Base-by-base conservation (phyloP, 2,113 vertebrate species). In the Indicator indicator region DNA sequence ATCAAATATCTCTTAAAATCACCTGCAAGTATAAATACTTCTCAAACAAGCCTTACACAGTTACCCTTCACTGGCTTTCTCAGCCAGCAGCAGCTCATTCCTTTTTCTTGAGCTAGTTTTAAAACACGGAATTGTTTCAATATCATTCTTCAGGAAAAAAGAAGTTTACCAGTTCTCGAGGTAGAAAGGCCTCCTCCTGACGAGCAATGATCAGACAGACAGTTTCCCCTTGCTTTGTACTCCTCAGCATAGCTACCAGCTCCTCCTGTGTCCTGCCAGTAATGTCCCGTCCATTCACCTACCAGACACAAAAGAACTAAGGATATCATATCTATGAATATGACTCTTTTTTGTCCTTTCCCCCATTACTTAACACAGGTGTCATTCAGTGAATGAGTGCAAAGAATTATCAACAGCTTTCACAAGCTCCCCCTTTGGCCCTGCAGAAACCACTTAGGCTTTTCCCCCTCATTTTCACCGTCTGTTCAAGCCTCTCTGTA, bases 211-310 rank as follows among this genome's bases (percentile, higher is more conserved):
- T 80, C 28, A 99, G 97, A 18, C 96, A 98, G 23, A 99, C 99
- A 2, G 97, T 98, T 82, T 99, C 99, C 19, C 99, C 99, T 92
- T 99, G 99, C 46, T 98, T 99, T 11, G 99, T 99, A 96, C 99
- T 98, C 79, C 99, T 98, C 82, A 99, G 97, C 98, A 99, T 98
- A 78, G 98, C 98, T 72, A 99, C 99, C 9, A 99, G 95, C 89
- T 99, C 99, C 64, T 99, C 99, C 83, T 99, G 99, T 18, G 98
- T 98, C 77, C 98, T 97, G 11, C 99, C 98, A 1, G 98, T 97
- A 95, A 99, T 98, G 77, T 99, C 99, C 94, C 98, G 97, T 36
- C 99, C 98, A 28, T 99, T 99, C 55, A 99, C 99, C 99, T 99
- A 64, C 54, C 23, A 60, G 62, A 64, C 26, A 60, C 30, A 88